Base-by-base conservation (phyloP, 2,113 vertebrate genomes). In the Leptodactylus fuscus region DNA sequence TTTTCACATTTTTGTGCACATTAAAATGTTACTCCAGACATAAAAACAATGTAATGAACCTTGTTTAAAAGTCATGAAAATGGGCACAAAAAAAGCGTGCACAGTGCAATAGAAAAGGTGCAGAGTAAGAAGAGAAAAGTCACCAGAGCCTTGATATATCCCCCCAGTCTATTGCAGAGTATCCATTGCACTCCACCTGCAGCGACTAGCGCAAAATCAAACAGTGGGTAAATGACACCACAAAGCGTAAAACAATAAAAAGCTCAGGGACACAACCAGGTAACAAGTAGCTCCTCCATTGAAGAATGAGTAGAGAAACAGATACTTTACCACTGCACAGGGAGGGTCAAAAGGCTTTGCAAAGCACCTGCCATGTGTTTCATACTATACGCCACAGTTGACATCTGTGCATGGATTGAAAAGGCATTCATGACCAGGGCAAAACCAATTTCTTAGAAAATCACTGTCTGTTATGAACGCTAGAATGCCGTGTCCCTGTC, bases 331-430 rank as follows among this genome's bases (percentile, higher is more conserved):
- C 67, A 46, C 41, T 85, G 71, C 62, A 53, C n/a, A 81, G 71
- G 13, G 65, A 79, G 77, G n/a, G 76, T 85, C 51, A 85, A 80
- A 81, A 36, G 84, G 77, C 49, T 70, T 18, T 24, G 27, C 65
- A 46, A 32, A 55, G 55, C 76, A 81, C 77, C 77, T 85, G 84
- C 48, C 76, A 81, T 81, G 67, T 81, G 76, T 60, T 58, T 27
- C 24, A 34, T 7, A 7, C 60, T 71, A 41, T 34, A 32, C 65
- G 15, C 36, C 18, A 27, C 38, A 85, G 78, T 81, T 85, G 36
- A 80, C 83, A 85, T 80, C 76, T 85, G 84, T 81, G 76, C 27
- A 22, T 58, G 44, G 69, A 36, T 73, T 80, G 34, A 80, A 85
- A 85, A 73, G 82, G 49, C 74, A 71, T 71, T 13, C 67, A 46